phyloP scores from a whole-genome alignment of 2,113 vertebrate genomes.

The Pardalotus punctatus region DNA sequence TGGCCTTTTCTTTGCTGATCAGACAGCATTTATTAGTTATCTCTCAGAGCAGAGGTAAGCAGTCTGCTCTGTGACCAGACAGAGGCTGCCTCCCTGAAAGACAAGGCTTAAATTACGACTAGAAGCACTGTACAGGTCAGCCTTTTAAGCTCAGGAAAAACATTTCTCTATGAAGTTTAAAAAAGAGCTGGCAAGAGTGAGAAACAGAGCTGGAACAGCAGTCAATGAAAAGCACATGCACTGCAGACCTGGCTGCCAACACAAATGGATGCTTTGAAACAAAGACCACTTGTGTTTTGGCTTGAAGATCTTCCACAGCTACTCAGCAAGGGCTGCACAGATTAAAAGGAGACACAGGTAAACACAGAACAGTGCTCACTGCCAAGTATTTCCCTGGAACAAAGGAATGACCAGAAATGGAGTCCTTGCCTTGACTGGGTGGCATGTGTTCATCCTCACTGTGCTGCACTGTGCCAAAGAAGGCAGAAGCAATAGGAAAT shows the following conservation, averaged over 20 bases:
- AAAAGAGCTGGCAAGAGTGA: constrained; percentile 22
- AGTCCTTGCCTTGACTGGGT: not conserved
- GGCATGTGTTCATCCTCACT: not conserved
- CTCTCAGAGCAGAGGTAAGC: not conserved
- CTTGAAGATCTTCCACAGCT: constrained; percentile 23
- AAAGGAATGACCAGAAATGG: not conserved
- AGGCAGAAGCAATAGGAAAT: not conserved
- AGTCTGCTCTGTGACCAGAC: not conserved
- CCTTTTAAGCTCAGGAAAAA: constrained; percentile 28
- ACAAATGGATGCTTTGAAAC: constrained; percentile 72
- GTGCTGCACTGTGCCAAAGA: fast-evolving
- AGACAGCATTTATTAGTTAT: not conserved
- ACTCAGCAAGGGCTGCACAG: not conserved
- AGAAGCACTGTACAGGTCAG: not conserved
- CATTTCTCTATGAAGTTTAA: constrained; percentile 7
- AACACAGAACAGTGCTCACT: not conserved
- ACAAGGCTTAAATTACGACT: constrained; percentile 3
- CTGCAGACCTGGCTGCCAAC: constrained; percentile 71
- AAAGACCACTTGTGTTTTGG: constrained; percentile 77
- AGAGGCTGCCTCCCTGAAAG: not conserved
- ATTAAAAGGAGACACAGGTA: constrained; percentile 23
- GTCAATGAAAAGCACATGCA: constrained; percentile 80
- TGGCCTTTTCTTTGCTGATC: not conserved
- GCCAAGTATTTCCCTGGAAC: not conserved
- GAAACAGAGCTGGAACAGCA: constrained; percentile 31